A percentile compares a stretch with the other conserved stretches of the same genome.
phyloP scores from a whole-genome alignment of 1,140 invertebrate genomes.

The Diprion similis region DNA sequence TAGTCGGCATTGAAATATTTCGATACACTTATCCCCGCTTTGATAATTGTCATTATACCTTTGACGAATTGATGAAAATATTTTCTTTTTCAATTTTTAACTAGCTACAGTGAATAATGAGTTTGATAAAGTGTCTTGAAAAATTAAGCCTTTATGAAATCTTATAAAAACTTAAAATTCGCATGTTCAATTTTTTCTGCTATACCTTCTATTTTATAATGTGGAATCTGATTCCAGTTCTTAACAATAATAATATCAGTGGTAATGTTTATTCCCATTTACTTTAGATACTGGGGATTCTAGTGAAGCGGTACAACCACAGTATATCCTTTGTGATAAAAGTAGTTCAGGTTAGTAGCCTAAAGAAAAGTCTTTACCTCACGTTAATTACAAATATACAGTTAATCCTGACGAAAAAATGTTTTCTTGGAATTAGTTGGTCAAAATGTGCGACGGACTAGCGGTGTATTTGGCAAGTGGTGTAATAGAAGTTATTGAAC shows the following conservation, averaged over 20 bases:
- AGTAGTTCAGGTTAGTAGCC: slow-evolving; percentile 67
- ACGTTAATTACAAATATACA: slow-evolving; percentile 21
- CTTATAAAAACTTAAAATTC: background rate
- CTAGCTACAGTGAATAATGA: too few species aligned
- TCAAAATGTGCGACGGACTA: slow-evolving; percentile 77
- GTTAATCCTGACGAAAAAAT: slow-evolving; percentile 22
- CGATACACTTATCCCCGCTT: too few species aligned
- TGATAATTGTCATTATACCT: too few species aligned
- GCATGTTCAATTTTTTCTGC: too few species aligned
- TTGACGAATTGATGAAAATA: too few species aligned
- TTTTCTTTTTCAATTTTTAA: too few species aligned
- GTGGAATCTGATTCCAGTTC: too few species aligned
- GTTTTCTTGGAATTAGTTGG: slow-evolving; percentile 62
- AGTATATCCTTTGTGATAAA: slow-evolving; percentile 71
- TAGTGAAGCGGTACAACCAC: slow-evolving; percentile 85
- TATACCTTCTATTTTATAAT: too few species aligned
- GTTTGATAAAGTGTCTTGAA: slow-evolving; percentile 13
- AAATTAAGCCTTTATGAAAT: slow-evolving; percentile 14
- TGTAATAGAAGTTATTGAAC: slow-evolving; percentile 69
- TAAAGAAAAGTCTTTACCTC: slow-evolving; percentile 17
- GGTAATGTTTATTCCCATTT: slow-evolving; percentile 18
- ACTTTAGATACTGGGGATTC: slow-evolving; percentile 78
- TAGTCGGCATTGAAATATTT: background rate
- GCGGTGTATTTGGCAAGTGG: slow-evolving; percentile 71
- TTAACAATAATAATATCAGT: too few species aligned